Base-by-base conservation (phyloP, 2,797 vertebrate genomes). In the Phylloscopus collybita region DNA sequence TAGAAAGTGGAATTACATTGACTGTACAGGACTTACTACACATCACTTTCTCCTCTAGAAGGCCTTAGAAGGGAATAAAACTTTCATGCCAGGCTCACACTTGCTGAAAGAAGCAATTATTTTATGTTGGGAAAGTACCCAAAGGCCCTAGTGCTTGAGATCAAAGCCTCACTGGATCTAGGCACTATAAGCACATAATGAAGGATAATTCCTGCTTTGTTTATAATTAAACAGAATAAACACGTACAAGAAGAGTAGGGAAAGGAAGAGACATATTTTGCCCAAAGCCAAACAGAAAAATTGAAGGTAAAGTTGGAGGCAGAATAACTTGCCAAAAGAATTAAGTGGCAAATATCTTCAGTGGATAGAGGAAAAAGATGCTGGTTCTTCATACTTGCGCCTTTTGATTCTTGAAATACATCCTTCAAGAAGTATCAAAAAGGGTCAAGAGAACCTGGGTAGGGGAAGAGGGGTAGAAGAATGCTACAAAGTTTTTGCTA, bases 141-240 rank as follows among this genome's bases (percentile, higher is more conserved):
- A 54, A 89, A 83, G 21, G n/a, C 19, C 23, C 26, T 49, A n/a
- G 42, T 27, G 38, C 65, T 64, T 50, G 32, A 92, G 65, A 96
- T 96, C 81, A 96, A 94, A 92, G 94, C 16, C 57, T 74, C 36
- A 27, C 20, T 83, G 13, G 32, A 78, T 85, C 57, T 44, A 85
- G 57, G 50, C 38, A 73, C 42, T 59, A 14, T 4, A 76, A 72
- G 27, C 32, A 70, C 1, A 2, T 45, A 84, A 81, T 73, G 32
- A 84, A 67, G 95, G 14, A 76, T 9, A 90, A 49, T 50, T 92
- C 49, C 49, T 64, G 45, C 34, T 54, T 72, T 93, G 89, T 80
- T 92, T 79, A 79, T 64, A 94, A 79, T 79, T 69, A 66, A 72
- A 73, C 5, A 70, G 56, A 82, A 60, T 59, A 90, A 93, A 83